Evolutionary conservation across 2,113 vertebrate genomes (phyloP), one percentile per base, ranked within the genome.

Genomic region (Osmerus mordax): DNA sequence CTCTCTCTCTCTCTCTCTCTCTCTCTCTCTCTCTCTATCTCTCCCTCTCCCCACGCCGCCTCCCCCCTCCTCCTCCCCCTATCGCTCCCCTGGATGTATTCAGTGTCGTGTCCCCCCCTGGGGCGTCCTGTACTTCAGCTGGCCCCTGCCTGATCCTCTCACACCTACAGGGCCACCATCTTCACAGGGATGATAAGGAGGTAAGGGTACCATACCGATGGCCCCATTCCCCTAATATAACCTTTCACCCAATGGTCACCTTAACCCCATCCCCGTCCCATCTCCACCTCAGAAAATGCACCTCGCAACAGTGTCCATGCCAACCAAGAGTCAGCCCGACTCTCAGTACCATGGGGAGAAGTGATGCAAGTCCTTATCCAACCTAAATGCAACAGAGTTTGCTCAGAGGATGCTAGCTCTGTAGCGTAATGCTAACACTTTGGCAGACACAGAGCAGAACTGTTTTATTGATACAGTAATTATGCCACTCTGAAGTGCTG

Each of bases 391-490:
- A 28, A 21, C 28, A 15, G 4, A 9, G 60, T 15, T n/a, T 28
- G 25, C 23, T 62, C 12, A 16, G 25, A 28, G 23, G 25, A 6
- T 28, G 58, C 23, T 25, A 13, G 58, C 58, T 23, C 8, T 23
- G 58, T 23, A 13, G 60, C 16, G 23, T 28, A 62, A 28, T 61
- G 23, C 23, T 11, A 9, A 65, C 63, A 67, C 55, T 11, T 53
- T 23, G 23, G 65, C 21, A 23, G 60, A 63, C 65, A 41, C 71
- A 61, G 15, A 67, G 66, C 72, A 25, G 58, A 55, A 62, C 41
- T 76, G 60, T 68, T 67, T 56, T 68, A 77, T 77, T 71, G 53
- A 76, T 28, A 25, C 60, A 28, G 60, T 72, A 68, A 77, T 77
- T 72, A 77, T 47, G 59, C 69, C 60, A 51, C 56, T 69, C 55